Base-by-base conservation (phyloP, 2,113 vertebrate genomes). In the Polypterus senegalus region DNA sequence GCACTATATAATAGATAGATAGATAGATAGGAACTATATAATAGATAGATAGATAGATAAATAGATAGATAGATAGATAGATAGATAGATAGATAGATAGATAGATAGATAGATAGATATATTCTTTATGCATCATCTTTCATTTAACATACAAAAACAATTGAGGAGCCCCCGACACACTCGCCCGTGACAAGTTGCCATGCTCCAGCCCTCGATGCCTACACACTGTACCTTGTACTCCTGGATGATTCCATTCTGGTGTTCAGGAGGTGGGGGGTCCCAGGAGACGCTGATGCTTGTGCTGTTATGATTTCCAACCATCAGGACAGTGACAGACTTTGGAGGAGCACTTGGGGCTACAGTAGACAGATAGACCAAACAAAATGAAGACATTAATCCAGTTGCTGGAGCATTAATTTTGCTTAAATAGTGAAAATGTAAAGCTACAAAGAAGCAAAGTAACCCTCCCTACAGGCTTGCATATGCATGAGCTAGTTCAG, bases 261-360 rank as follows among this genome's bases (percentile, higher is more conserved):
- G 91, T 73, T 99, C 94, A 1, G 86, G 77, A 52, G 94, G 92
- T 58, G 96, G 95, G 6, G 95, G 94, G 68, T 99, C 96, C 95
- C 96, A 98, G 65, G 96, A 98, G 77, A 99, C 91, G 79, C 94
- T 98, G 68, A 99, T 98, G 61, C 95, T 97, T 9, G 94, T 97
- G 76, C 92, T 98, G 74, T 99, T 99, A 80, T 95, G 92, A 73
- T 75, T 97, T 70, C 93, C 95, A 59, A 97, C 91, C 1, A 86
- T 94, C 73, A 96, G 80, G 58, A 99, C 94, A 6, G 94, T 96
- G 73, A 98, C 94, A 78, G 96, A 93, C 76, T 98, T 95, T 46
- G 96, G 96, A 54, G 96, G 91, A 4, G 94, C 96, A 69, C 95
- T 97, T 64, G 96, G 96, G 73, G 95, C 95, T 99, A 72, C 57